phyloP scores from a whole-genome alignment of 2,113 vertebrate genomes.

The Odocoileus hemionus region DNA sequence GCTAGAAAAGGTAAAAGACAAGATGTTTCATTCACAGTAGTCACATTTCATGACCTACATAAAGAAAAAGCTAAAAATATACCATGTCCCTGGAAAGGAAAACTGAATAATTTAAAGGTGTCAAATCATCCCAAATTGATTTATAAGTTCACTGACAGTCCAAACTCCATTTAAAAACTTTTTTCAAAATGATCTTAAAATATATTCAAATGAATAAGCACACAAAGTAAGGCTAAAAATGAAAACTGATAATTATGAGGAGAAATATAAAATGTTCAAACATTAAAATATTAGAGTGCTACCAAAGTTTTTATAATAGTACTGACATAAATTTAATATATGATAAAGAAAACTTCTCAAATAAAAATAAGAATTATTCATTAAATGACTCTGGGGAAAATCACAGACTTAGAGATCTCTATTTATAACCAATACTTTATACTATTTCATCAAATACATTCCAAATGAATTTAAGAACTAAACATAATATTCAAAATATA shows the following conservation, averaged over 20 bases:
- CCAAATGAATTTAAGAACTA: slow-evolving; percentile 18
- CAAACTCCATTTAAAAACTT: neutral
- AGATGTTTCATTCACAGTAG: neutral
- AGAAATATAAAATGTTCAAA: neutral
- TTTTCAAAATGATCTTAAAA: slow-evolving; percentile 20
- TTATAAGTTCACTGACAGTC: neutral
- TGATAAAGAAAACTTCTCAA: neutral
- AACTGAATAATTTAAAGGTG: slow-evolving; percentile 38
- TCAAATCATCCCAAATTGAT: neutral
- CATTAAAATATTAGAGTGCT: neutral
- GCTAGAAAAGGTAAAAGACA: slow-evolving; percentile 10
- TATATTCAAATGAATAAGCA: neutral
- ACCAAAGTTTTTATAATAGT: neutral
- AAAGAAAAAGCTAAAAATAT: slow-evolving; percentile 42
- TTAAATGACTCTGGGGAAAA: neutral
- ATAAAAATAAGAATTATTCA: neutral
- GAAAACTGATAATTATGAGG: slow-evolving; percentile 5
- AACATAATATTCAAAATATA: neutral
- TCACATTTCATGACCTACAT: neutral
- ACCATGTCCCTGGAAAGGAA: neutral
- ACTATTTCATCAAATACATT: neutral
- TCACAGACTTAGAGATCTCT: neutral
- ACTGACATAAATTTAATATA: neutral
- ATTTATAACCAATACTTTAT: neutral
- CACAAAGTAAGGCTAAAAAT: neutral